A percentile compares a stretch with the other conserved stretches of the same genome.
These are phyloP conservation scores for Elmis aenea DNA, from an alignment of 2,888 invertebrate species.

Conservation along the genomic window DNA sequence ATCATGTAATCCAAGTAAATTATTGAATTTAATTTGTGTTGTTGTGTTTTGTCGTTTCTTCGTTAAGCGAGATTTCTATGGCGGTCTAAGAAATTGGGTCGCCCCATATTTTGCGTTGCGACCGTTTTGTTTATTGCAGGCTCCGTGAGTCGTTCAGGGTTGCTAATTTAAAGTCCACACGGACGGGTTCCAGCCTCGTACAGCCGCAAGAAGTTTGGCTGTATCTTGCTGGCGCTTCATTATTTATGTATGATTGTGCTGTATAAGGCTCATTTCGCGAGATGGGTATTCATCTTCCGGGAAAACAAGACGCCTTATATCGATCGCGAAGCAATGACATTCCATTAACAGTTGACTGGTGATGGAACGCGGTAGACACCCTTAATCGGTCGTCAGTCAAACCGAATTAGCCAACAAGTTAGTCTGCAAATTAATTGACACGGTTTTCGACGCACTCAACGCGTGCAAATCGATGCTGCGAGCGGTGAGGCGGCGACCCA, in stretches of 20 bases:
- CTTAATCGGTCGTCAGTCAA: conserved; percentile 28
- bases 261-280: conserved; percentile 12
- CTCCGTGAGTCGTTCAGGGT: no score
- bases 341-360: conserved; percentile 16
- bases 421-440: conserved; percentile 24
- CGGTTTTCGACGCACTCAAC: conserved; percentile 12
- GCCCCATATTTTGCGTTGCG: no score
- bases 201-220: conserved; percentile 10
- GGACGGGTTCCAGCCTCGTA: no score
- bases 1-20: no score
- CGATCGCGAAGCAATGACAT: conserved; percentile 10
- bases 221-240: conserved; percentile 11
- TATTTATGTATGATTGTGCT: conserved; percentile 18
- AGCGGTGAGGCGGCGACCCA: no score
- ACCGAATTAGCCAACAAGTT: conserved; percentile 25
- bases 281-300: conserved; percentile 12
- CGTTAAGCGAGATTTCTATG: no score
- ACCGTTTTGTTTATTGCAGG: no score
- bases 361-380: conserved; percentile 6
- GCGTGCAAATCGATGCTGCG: conserved; percentile 11
- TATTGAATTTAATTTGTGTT: no score
- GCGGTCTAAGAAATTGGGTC: no score
- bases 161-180: no score
- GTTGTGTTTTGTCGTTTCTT: no score
- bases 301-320: conserved; percentile 12